Evolutionary conservation across 2,113 vertebrate genomes (phyloP).

Genomic region (Mesoclemmys tuberculata): DNA sequence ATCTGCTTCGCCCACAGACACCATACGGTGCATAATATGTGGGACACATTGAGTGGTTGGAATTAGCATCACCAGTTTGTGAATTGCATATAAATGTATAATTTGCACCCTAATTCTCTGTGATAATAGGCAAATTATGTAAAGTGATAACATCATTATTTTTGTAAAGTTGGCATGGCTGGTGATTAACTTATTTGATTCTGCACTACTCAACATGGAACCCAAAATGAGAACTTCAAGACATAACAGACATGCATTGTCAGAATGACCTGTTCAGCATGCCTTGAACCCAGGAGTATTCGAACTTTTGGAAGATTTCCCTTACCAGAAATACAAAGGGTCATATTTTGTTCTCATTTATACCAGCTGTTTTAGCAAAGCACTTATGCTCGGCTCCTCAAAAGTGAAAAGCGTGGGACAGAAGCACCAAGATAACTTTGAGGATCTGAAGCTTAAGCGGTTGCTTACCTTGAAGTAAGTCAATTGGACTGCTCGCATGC

Average conservation of each 20-base stretch:
- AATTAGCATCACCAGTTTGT: conserved; percentile 53
- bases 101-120: conserved; percentile 42
- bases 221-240: not conserved
- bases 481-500: not conserved
- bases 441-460: not conserved
- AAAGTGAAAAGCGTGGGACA: not conserved
- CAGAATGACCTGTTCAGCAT: not conserved
- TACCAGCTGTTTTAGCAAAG: not conserved
- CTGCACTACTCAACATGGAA: not conserved
- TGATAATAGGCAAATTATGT: conserved; percentile 43
- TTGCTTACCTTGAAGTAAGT: not conserved
- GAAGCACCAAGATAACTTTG: not conserved
- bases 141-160: not conserved
- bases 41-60: conserved; percentile 43
- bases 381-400: not conserved
- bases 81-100: conserved; percentile 44
- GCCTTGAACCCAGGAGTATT: not conserved
- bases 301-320: not conserved
- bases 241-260: not conserved
- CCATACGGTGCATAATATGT: conserved; percentile 44
- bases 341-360: not conserved
- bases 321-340: not conserved
- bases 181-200: not conserved
- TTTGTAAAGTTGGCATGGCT: not conserved
- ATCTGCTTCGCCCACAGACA: conserved; percentile 37